Evolutionary conservation across 2,888 invertebrate species (phyloP), one percentile per base, ranked within the genome.

Genomic region (Lasius platythorax): DNA sequence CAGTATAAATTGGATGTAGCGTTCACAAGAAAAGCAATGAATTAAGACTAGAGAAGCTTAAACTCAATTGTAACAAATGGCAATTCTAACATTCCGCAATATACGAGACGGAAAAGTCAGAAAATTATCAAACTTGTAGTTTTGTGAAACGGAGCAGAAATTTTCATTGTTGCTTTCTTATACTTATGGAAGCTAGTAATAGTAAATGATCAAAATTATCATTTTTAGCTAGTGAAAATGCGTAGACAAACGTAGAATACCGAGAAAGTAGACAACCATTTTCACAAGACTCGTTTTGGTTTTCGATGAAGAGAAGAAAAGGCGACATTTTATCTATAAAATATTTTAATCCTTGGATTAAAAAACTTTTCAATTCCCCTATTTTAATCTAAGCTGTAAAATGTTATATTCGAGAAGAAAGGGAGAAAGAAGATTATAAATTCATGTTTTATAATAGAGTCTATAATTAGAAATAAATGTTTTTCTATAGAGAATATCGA

Each of bases 11-110:
- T 78, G 64, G 43, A 78, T 43, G 56, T 56, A 30, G 15, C 68
- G 30, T 78, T 78, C 58, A 43, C 58, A 58, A 78, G 70, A 18
- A 76, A 76, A 76, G 76, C 37, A 53, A 28, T 56, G 70, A 78
- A 78, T 78, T 78, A 68, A 56, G 40, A 78, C 43, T 30, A n/a
- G 40, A 46, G 30, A 43, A 43, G 56, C 30, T 37, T 68, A 15
- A 67, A 56, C 28, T 53, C 28, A 40, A 33, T 78, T 78, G 70
- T 40, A 78, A 70, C 40, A 40, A 68, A 78, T 70, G 37, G n/a
- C 30, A 63, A 58, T 70, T 78, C 28, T 58, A 70, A 58, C 58
- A 70, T 43, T 43, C 66, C 43, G 30, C 43, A 43, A 58, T 56
- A 12, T n/a, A 70, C 6, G 23, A 70, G 43, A 33, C 18, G 33